A percentile compares a stretch with the other conserved stretches of the same genome.
These are phyloP conservation scores for Digitonthophagus gazella DNA, from an alignment of 2,888 invertebrate species.

Conservation along the genomic window DNA sequence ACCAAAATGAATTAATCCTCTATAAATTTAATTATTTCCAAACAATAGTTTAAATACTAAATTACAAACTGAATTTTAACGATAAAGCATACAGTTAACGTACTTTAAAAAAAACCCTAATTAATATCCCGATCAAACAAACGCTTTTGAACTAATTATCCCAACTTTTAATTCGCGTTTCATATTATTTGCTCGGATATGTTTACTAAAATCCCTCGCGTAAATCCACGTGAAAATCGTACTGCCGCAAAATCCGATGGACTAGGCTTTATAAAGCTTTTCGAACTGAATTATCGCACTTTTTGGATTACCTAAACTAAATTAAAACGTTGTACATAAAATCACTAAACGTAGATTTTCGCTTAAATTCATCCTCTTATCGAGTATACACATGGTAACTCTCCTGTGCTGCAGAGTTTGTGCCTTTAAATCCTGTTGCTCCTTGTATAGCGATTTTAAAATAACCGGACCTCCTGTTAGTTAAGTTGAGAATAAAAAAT, in stretches of 20 bases:
- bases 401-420: slow-evolving; percentile 30
- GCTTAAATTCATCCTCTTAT: not conserved
- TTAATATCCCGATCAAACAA: not conserved
- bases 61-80: slow-evolving; percentile 19
- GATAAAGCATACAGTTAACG: not conserved
- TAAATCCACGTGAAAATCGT: not conserved
- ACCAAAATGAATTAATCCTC: not conserved
- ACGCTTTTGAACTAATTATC: not conserved
- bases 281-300: not conserved
- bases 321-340: not conserved
- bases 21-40: not conserved
- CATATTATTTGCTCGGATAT: not conserved
- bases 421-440: slow-evolving; percentile 32
- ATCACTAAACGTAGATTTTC: not conserved
- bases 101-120: not conserved
- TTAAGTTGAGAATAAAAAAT: slow-evolving; percentile 7
- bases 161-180: not conserved
- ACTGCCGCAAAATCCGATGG: not conserved
- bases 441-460: slow-evolving; percentile 19
- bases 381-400: slow-evolving; percentile 22
- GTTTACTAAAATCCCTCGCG: not conserved
- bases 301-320: no score
- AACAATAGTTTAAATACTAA: not conserved
- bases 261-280: not conserved
- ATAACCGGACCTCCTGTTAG: not conserved